A percentile compares a stretch with the other conserved stretches of the same genome.
phyloP scores from a whole-genome alignment of 1,140 invertebrate species.

The Diprion similis region DNA sequence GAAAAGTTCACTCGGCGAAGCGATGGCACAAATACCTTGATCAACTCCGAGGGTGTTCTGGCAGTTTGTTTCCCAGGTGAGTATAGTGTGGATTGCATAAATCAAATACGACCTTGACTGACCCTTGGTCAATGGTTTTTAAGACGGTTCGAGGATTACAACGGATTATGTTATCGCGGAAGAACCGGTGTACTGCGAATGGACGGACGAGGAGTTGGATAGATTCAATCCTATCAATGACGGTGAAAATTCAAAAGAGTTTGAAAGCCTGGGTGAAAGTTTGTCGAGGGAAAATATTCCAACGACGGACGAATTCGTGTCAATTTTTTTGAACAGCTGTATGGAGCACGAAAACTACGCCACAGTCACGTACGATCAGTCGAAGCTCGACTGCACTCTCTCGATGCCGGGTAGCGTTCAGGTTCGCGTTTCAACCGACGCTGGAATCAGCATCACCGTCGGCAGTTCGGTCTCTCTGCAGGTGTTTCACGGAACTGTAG shows the following conservation, averaged over 20 bases:
- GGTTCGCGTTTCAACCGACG: constrained; percentile 30
- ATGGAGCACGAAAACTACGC: constrained; percentile 64
- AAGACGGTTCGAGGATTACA: constrained; percentile 62
- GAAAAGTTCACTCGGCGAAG: constrained; percentile 63
- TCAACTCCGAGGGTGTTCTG: constrained; percentile 61
- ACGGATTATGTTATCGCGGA: constrained; percentile 56
- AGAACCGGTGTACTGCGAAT: constrained; percentile 42
- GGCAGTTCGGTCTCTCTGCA: constrained; percentile 23
- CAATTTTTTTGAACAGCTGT: constrained; percentile 57
- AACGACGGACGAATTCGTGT: constrained; percentile 59
- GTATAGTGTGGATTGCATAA: not conserved
- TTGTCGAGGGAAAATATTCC: constrained; percentile 35
- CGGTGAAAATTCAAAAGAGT: not conserved
- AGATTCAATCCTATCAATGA: constrained; percentile 32
- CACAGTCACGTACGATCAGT: constrained; percentile 58
- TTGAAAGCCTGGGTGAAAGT: not conserved
- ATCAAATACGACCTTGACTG: no score
- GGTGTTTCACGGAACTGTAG: constrained; percentile 4
- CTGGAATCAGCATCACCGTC: constrained; percentile 23
- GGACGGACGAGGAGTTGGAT: constrained; percentile 42
- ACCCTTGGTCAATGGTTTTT: constrained; percentile 24
- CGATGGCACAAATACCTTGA: constrained; percentile 62
- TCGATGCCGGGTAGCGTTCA: constrained; percentile 38
- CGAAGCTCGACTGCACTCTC: constrained; percentile 42
- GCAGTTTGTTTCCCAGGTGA: constrained; percentile 52